A percentile compares a stretch with the other conserved stretches of the same genome.
Conservation (phyloP, 2,797 vertebrate species). For the Anguilla megastoma region DNA sequence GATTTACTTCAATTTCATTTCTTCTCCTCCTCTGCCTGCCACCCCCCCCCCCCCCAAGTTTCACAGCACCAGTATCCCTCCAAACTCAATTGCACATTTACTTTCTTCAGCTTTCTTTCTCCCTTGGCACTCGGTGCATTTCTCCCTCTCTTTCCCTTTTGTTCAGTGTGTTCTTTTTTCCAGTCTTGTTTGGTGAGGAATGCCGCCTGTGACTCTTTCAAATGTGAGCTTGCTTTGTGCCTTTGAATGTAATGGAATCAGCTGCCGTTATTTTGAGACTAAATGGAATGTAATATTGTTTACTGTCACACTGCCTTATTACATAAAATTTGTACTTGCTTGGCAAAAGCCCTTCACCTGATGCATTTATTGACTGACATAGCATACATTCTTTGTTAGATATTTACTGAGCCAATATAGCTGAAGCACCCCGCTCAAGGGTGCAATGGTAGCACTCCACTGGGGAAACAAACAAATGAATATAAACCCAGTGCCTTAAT, state of each 20-base stretch:
- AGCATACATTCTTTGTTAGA: neutral
- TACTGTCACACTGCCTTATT: neutral
- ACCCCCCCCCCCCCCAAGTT: neutral
- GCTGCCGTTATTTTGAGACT: neutral
- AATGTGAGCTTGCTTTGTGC: neutral
- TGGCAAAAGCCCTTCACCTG: neutral
- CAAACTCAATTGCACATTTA: neutral
- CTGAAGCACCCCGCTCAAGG: neutral
- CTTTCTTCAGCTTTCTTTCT: conserved; percentile 48
- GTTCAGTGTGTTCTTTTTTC: conserved; percentile 50
- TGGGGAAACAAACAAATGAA: neutral
- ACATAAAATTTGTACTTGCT: neutral
- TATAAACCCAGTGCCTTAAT: neutral
- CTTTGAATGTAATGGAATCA: neutral
- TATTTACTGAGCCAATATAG: neutral
- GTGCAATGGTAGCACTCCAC: neutral
- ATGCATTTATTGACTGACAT: neutral
- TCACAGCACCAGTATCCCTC: conserved; percentile 4
- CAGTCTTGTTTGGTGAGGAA: neutral
- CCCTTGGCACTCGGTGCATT: neutral
- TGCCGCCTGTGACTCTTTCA: neutral
- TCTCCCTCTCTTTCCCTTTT: conserved; percentile 30
- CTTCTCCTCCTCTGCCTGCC: conserved; percentile 27
- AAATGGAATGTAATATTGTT: neutral
- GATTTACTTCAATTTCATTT: conserved; percentile 69